Percentiles rank a stretch among this genome's conserved stretches.
Evolutionary conservation across 2,888 invertebrate genomes (phyloP).

Genomic region (Zelleria hepariella): DNA sequence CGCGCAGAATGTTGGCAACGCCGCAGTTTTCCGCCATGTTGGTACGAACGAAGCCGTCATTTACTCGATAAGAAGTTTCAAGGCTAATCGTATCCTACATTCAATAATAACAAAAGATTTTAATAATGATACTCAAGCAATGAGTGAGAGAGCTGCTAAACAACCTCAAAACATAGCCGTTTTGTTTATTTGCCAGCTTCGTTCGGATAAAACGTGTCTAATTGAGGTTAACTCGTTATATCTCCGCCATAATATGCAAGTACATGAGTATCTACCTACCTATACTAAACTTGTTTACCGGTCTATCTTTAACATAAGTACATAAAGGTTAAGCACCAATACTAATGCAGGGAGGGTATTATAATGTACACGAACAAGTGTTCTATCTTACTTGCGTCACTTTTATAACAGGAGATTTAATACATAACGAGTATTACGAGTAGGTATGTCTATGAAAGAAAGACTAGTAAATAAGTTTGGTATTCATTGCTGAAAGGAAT

Average conservation of each 20-base stretch:
- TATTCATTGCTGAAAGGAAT: too few relatives aligned
- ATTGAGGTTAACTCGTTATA: constrained; percentile 32
- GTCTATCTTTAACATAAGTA: not conserved
- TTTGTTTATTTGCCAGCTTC: not conserved
- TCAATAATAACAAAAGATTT: constrained; percentile 46
- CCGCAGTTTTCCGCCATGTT: constrained; percentile 32
- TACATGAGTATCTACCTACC: constrained; percentile 16
- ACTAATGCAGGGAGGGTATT: not conserved
- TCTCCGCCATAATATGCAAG: constrained; percentile 3
- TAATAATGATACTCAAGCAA: constrained; percentile 18
- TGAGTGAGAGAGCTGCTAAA: not conserved
- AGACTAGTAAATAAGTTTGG: too few relatives aligned
- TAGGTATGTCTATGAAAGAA: too few relatives aligned
- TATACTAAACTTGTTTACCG: not conserved
- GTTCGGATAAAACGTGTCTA: constrained; percentile 20
- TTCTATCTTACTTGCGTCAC: too few relatives aligned
- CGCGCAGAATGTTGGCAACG: constrained; percentile 60
- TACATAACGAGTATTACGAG: too few relatives aligned
- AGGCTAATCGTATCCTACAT: constrained; percentile 54
- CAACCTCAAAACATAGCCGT: not conserved
- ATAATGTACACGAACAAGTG: not conserved
- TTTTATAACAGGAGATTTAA: too few relatives aligned
- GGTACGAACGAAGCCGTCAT: constrained; percentile 26
- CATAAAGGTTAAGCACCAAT: not conserved
- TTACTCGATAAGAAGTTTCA: constrained; percentile 68